Evolutionary conservation across 2,113 vertebrate genomes (phyloP).

Genomic region (Megaceryle torquata): DNA sequence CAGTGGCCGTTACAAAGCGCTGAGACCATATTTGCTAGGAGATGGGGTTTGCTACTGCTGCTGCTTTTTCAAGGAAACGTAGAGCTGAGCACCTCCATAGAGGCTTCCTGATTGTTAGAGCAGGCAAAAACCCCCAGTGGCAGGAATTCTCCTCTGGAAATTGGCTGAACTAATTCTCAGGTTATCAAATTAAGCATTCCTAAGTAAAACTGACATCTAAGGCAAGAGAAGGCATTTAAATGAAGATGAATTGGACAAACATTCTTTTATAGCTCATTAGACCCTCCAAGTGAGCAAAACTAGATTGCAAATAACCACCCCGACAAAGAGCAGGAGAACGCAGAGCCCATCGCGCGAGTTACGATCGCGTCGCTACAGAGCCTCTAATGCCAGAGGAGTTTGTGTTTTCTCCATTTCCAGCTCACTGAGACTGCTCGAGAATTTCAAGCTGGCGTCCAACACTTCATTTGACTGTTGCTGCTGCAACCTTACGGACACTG

Average conservation of each 20-base stretch:
- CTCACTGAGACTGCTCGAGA: not conserved
- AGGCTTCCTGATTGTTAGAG: not conserved
- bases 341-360: not conserved
- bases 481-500: rapidly evolving
- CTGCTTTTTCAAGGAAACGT: not conserved
- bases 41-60: not conserved
- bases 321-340: not conserved
- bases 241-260: slow-evolving; percentile 56
- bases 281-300: slow-evolving; percentile 13
- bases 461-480: rapidly evolving
- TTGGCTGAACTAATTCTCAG: slow-evolving; percentile 43
- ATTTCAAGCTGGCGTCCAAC: not conserved
- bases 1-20: not conserved
- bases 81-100: not conserved
- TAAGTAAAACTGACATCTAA: slow-evolving; percentile 46
- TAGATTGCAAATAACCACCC: not conserved
- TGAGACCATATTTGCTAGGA: not conserved
- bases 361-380: not conserved
- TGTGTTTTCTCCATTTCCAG: not conserved
- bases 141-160: slow-evolving; percentile 39
- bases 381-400: not conserved
- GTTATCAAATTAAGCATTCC: slow-evolving; percentile 52
- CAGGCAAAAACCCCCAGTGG: not conserved
- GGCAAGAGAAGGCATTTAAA: slow-evolving; percentile 40
- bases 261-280: slow-evolving; percentile 41